A percentile compares a stretch with the other conserved stretches of the same genome.
These are phyloP conservation scores for Drosophila tristis DNA, from an alignment of 1,140 invertebrate species.

Conservation along the genomic window DNA sequence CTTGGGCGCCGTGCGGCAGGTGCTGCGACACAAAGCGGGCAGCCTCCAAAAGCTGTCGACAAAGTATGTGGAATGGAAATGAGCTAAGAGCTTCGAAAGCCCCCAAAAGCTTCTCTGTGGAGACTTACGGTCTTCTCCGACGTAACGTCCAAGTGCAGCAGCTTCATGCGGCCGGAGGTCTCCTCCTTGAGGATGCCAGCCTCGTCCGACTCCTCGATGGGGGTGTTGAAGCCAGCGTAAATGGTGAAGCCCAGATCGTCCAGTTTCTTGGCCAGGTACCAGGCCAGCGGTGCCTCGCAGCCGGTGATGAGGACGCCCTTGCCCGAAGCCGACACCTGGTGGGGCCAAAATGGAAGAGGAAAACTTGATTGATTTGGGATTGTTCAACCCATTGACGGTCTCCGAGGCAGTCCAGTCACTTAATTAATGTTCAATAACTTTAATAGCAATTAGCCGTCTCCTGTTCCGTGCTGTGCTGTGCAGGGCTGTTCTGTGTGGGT, in stretches of 20 bases:
- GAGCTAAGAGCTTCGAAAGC: conserved; percentile 40
- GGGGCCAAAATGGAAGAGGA: neutral
- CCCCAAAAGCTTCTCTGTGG: conserved; percentile 5
- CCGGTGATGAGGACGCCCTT: conserved; percentile 94
- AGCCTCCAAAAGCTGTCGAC: conserved; percentile 88
- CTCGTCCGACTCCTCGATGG: conserved; percentile 87
- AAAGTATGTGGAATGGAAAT: neutral
- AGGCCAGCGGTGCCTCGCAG: conserved; percentile 92
- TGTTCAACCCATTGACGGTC: conserved; percentile 26
- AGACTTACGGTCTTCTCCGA: conserved; percentile 87
- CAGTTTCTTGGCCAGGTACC: conserved; percentile 89
- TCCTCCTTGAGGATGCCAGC: conserved; percentile 90
- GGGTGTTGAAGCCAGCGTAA: conserved; percentile 90
- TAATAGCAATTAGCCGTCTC: conserved; percentile 37
- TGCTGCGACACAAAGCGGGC: conserved; percentile 91
- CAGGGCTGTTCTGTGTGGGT: neutral
- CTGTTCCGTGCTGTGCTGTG: neutral
- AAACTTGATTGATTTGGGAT: conserved; percentile 1
- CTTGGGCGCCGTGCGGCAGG: conserved; percentile 90
- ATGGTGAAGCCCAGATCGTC: conserved; percentile 93
- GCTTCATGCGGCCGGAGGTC: conserved; percentile 89
- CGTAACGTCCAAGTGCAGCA: conserved; percentile 90
- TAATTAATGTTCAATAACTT: conserved; percentile 40
- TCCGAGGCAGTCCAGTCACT: too few relatives aligned
- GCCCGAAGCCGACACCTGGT: conserved; percentile 90